phyloP scores from a whole-genome alignment of 1,140 invertebrate species.

The Adelges cooleyi region DNA sequence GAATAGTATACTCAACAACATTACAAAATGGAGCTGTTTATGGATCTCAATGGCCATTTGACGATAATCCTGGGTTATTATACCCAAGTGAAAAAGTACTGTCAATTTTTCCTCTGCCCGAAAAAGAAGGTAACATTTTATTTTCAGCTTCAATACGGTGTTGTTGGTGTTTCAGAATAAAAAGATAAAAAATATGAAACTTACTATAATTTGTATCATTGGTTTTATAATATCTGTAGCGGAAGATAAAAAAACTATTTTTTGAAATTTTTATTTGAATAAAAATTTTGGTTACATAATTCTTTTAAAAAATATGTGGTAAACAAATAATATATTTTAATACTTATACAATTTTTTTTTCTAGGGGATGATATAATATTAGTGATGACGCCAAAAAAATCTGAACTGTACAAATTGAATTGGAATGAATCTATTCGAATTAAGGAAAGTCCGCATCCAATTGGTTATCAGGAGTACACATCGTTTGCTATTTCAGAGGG shows the following conservation, averaged over 20 bases:
- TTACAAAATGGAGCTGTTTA: background rate
- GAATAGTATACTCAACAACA: background rate
- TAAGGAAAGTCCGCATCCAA: background rate
- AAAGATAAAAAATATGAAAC: too few species aligned
- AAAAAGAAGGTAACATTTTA: background rate
- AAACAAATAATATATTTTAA: too few species aligned
- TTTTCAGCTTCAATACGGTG: background rate
- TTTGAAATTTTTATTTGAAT: too few species aligned
- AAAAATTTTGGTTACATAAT: too few species aligned
- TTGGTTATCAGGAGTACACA: background rate
- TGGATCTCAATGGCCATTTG: background rate
- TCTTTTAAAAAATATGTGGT: too few species aligned
- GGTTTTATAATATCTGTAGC: too few species aligned
- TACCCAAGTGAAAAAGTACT: conserved; percentile 8
- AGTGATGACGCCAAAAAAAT: background rate
- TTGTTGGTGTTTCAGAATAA: background rate
- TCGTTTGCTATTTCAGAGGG: background rate
- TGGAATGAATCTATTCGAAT: background rate
- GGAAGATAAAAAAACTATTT: too few species aligned
- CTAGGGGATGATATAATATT: background rate
- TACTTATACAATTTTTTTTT: too few species aligned
- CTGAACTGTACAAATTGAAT: background rate
- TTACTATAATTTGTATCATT: too few species aligned
- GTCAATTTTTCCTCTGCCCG: background rate
- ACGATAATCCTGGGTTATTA: background rate